Percentiles rank a stretch among this genome's conserved stretches.
Conservation (phyloP, 1,140 invertebrate species). For the Heliconius nattereri region DNA sequence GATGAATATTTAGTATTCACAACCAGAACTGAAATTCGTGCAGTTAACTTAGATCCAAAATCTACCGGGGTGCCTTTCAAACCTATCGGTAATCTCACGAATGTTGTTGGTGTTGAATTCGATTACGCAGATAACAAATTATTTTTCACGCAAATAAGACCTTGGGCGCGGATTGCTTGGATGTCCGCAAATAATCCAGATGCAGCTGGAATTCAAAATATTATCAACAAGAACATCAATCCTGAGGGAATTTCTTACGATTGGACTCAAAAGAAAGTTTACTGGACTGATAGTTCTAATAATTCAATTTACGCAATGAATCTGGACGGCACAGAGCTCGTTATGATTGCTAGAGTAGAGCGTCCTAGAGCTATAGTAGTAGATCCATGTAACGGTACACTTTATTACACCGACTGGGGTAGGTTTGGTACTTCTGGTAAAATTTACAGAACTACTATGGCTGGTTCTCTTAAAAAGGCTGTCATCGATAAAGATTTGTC, state of each 20-base stretch:
- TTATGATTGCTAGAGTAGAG: conserved; percentile 96
- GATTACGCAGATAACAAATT: conserved; percentile 94
- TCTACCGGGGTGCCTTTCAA: conserved; percentile 92
- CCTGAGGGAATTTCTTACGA: conserved; percentile 98
- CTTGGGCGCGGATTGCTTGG: conserved; percentile 93
- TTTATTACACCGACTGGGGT: conserved; percentile 97
- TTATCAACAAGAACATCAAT: conserved; percentile 92
- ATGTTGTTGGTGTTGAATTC: conserved; percentile 98
- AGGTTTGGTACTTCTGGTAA: conserved; percentile 95
- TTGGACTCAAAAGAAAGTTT: conserved; percentile 98
- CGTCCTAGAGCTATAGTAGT: conserved; percentile 96
- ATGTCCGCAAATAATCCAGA: conserved; percentile 86
- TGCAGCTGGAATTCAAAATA: conserved; percentile 84
- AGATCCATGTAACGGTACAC: conserved; percentile 96
- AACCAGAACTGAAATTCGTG: conserved; percentile 94
- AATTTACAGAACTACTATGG: conserved; percentile 98
- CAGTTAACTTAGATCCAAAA: conserved; percentile 91
- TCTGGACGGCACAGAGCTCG: conserved; percentile 91
- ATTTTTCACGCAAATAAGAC: conserved; percentile 95
- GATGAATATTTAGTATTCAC: conserved; percentile 95
- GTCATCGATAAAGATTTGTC: conserved; percentile 95
- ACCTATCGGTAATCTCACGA: conserved; percentile 94
- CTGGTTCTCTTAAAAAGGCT: conserved; percentile 94
- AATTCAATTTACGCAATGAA: conserved; percentile 98
- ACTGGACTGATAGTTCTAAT: conserved; percentile 98